Evolutionary conservation across 2,113 vertebrate genomes (phyloP).

Genomic region (Macrotis lagotis): DNA sequence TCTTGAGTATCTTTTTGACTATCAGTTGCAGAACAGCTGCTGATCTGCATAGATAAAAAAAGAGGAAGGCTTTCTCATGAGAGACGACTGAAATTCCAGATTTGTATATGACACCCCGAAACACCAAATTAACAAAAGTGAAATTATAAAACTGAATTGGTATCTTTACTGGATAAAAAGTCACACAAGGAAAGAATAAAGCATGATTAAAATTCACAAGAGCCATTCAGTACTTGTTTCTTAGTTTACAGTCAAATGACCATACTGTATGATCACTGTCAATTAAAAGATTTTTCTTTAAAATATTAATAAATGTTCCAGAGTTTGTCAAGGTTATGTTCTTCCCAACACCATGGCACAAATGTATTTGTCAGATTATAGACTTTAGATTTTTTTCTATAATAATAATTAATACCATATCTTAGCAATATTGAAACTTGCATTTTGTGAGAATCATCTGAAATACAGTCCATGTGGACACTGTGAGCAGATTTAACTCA

Average conservation of each 20-base stretch:
- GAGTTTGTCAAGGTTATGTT: not conserved
- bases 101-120: not conserved
- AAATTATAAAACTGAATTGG: not conserved
- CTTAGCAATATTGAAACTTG: not conserved
- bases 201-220: not conserved
- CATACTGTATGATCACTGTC: not conserved
- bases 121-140: not conserved
- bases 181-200: not conserved
- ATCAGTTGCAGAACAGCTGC: not conserved
- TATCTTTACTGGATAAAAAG: not conserved
- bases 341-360: not conserved
- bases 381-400: not conserved
- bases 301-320: not conserved
- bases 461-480: not conserved
- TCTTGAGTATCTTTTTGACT: not conserved
- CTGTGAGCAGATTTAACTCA: not conserved
- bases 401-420: not conserved
- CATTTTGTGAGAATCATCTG: not conserved
- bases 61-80: not conserved
- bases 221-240: not conserved
- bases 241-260: not conserved
- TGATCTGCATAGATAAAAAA: not conserved
- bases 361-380: not conserved
- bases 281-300: not conserved
- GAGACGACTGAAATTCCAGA: no score